These are phyloP conservation scores for Crenichthys baileyi DNA, from an alignment of 2,797 vertebrate species.

Conservation along the genomic window DNA sequence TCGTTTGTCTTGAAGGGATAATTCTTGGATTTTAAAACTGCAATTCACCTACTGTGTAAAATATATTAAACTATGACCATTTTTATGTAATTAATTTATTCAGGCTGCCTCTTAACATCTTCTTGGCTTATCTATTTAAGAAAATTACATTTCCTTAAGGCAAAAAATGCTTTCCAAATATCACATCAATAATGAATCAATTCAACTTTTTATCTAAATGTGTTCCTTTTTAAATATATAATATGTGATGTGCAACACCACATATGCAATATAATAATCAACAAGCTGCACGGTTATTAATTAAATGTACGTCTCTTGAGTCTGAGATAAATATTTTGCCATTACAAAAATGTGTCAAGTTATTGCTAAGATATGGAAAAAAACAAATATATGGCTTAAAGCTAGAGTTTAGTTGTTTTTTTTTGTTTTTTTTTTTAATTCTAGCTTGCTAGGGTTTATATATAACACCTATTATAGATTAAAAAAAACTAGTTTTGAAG, in stretches of 20 bases:
- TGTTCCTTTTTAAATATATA: not conserved
- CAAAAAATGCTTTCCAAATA: not conserved
- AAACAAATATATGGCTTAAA: not conserved
- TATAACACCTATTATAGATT: too few relatives aligned
- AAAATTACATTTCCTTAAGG: not conserved
- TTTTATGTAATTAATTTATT: not conserved
- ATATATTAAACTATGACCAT: not conserved
- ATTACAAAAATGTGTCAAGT: too few relatives aligned
- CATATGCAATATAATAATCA: not conserved
- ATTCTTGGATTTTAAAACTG: not conserved
- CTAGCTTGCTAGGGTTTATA: not conserved
- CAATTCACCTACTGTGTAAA: not conserved
- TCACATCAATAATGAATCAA: not conserved
- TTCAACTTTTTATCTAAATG: not conserved
- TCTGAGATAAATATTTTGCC: too few relatives aligned
- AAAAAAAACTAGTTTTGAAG: too few relatives aligned
- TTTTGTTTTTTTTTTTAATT: not conserved
- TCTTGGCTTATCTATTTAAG: not conserved
- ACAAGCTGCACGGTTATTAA: not conserved
- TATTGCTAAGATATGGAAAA: not conserved
- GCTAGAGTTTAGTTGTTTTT: not conserved
- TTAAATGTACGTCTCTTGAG: not conserved
- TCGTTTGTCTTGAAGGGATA: not conserved
- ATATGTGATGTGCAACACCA: not conserved
- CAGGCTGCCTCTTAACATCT: not conserved